Conservation (phyloP, 2,113 vertebrate genomes). For the Hiodon alosoides region DNA sequence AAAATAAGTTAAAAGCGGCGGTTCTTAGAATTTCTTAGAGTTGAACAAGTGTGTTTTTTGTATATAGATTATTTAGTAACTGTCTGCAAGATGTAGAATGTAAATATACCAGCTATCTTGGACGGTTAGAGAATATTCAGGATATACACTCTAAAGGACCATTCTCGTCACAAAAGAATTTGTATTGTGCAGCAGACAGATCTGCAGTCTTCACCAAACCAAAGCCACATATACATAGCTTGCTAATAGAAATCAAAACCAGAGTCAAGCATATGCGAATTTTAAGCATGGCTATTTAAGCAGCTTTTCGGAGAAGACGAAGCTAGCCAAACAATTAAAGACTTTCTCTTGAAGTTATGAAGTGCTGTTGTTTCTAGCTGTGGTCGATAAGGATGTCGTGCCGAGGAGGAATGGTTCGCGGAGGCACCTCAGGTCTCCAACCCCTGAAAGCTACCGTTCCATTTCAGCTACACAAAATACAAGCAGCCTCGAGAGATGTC, state of each 20-base stretch:
- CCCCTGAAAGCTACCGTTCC: slow-evolving; percentile 76
- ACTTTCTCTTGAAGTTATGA: not conserved
- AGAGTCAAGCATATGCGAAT: not conserved
- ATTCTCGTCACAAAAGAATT: slow-evolving; percentile 24
- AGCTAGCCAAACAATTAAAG: not conserved
- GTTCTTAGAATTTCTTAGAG: not conserved
- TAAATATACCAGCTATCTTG: not conserved
- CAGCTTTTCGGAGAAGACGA: not conserved
- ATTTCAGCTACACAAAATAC: slow-evolving; percentile 69
- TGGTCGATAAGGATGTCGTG: slow-evolving; percentile 46
- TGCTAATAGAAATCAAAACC: not conserved
- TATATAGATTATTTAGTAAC: not conserved
- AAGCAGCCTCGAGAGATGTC: slow-evolving; percentile 50
- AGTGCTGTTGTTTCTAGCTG: not conserved
- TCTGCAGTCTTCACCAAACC: not conserved
- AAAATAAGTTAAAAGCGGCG: slow-evolving; percentile 1
- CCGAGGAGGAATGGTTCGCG: slow-evolving; percentile 42
- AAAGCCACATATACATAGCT: not conserved
- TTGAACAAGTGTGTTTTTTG: not conserved
- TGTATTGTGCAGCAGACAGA: not conserved
- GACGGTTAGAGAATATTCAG: not conserved
- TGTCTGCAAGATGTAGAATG: not conserved
- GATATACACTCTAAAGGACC: slow-evolving; percentile 10
- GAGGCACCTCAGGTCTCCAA: slow-evolving; percentile 52
- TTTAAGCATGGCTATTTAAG: not conserved